A percentile compares a stretch with the other conserved stretches of the same genome.
These are phyloP conservation scores for Eupithecia tripunctaria DNA, from an alignment of 2,888 invertebrate species.

Conservation along the genomic window DNA sequence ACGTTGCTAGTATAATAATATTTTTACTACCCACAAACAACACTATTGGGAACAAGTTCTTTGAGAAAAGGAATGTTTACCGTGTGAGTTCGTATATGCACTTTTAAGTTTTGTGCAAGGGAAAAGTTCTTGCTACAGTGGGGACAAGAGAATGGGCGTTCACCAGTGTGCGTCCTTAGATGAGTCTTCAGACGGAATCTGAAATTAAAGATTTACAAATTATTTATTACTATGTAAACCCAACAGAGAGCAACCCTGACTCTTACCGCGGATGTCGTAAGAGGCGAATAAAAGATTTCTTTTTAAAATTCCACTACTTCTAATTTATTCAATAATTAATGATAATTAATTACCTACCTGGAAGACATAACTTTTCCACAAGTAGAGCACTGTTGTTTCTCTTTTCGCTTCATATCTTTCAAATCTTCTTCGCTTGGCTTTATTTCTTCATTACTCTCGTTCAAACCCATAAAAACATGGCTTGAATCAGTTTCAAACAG, in stretches of 20 bases:
- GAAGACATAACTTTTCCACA: slow-evolving; percentile 83
- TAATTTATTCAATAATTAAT: too few species aligned
- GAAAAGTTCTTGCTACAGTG: slow-evolving; percentile 75
- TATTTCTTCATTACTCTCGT: slow-evolving; percentile 32
- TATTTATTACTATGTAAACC: too few species aligned
- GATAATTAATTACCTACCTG: too few species aligned
- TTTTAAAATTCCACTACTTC: too few species aligned
- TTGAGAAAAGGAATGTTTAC: slow-evolving; percentile 62
- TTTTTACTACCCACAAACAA: too few species aligned
- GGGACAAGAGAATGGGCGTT: slow-evolving; percentile 69
- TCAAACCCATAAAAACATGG: slow-evolving; percentile 32
- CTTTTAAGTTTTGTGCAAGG: slow-evolving; percentile 73
- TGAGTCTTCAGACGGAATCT: slow-evolving; percentile 80
- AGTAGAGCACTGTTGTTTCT: slow-evolving; percentile 74
- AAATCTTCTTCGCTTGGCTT: slow-evolving; percentile 34
- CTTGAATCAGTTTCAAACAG: slow-evolving; percentile 50
- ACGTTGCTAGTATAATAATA: too few species aligned
- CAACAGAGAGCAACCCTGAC: too few species aligned
- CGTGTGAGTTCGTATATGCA: slow-evolving; percentile 76
- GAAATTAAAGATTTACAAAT: slow-evolving; percentile 2
- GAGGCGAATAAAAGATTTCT: too few species aligned
- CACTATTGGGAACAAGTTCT: too few species aligned
- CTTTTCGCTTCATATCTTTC: slow-evolving; percentile 25
- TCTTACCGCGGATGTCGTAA: too few species aligned
- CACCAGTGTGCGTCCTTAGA: slow-evolving; percentile 70